Percentiles rank a stretch among this genome's conserved stretches.
These are phyloP conservation scores for Pachypanchax playfairii DNA, from an alignment of 2,113 vertebrate genomes.

Conservation along the genomic window DNA sequence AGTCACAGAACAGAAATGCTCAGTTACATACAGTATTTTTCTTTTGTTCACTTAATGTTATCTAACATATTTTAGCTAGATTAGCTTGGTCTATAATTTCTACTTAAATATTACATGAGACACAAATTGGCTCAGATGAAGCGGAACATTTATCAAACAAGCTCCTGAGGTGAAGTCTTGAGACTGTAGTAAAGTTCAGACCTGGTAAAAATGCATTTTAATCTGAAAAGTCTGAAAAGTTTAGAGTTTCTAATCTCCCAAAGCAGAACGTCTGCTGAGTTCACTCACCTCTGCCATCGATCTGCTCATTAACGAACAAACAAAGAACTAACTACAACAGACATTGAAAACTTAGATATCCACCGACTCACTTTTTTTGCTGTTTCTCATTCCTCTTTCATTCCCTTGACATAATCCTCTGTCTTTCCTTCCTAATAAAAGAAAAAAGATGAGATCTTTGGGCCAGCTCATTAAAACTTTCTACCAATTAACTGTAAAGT, in stretches of 20 bases:
- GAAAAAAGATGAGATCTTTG: conserved; percentile 45
- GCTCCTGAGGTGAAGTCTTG: no score
- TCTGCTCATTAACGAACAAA: conserved; percentile 61
- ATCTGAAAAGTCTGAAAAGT: no score
- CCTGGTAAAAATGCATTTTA: neutral
- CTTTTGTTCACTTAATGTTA: no score
- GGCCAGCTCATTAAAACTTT: conserved; percentile 60
- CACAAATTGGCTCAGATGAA: neutral
- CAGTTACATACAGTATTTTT: no score
- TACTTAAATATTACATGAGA: no score
- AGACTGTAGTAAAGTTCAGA: conserved; percentile 15
- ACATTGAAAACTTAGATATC: conserved; percentile 25
- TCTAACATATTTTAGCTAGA: no score
- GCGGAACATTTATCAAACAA: neutral
- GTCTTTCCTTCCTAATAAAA: conserved; percentile 53
- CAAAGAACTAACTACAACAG: conserved; percentile 23
- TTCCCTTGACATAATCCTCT: conserved; percentile 14
- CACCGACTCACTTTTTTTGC: neutral
- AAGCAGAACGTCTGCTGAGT: conserved; percentile 38
- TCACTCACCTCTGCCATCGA: conserved; percentile 53
- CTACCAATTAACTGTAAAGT: conserved; percentile 59
- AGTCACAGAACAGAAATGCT: no score
- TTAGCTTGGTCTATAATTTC: no score
- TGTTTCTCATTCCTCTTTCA: conserved; percentile 1
- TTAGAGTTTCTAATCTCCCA: conserved; percentile 43